Conservation (phyloP, 1,140 invertebrate genomes). For the Leptinotarsa defecta region DNA sequence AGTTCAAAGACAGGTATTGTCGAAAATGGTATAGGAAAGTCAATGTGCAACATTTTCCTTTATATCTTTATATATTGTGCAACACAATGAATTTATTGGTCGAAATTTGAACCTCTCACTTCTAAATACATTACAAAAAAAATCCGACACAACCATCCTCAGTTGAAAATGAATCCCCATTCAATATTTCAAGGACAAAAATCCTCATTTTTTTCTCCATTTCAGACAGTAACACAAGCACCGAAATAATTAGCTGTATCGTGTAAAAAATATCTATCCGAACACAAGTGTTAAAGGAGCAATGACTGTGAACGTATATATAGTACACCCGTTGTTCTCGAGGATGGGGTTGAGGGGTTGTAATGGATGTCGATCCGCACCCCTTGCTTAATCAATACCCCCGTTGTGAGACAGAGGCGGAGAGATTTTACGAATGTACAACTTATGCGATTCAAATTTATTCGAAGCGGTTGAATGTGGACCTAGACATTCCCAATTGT, state of each 20-base stretch:
- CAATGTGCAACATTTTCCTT: too few relatives aligned
- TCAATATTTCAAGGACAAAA: background rate
- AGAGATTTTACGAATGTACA: background rate
- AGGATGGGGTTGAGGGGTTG: conserved; percentile 35
- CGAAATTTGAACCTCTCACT: too few relatives aligned
- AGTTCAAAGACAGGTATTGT: too few relatives aligned
- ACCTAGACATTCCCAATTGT: too few relatives aligned
- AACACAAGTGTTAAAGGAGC: conserved; percentile 1
- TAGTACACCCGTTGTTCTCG: conserved; percentile 31
- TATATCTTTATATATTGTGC: too few relatives aligned
- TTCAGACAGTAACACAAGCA: background rate
- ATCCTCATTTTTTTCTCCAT: background rate
- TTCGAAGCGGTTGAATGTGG: too few relatives aligned
- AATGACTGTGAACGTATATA: conserved; percentile 5
- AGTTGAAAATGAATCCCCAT: background rate
- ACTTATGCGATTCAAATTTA: too few relatives aligned
- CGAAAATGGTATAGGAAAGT: too few relatives aligned
- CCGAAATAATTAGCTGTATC: background rate
- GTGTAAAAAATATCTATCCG: background rate
- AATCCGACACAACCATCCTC: background rate
- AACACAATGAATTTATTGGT: too few relatives aligned
- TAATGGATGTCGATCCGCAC: conserved; percentile 33
- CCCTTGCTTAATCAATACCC: conserved; percentile 32
- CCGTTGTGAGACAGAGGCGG: conserved; percentile 14
- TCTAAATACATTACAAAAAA: too few relatives aligned